Evolutionary conservation across 2,113 vertebrate species (phyloP).

Genomic region (Xiphophorus hellerii): DNA sequence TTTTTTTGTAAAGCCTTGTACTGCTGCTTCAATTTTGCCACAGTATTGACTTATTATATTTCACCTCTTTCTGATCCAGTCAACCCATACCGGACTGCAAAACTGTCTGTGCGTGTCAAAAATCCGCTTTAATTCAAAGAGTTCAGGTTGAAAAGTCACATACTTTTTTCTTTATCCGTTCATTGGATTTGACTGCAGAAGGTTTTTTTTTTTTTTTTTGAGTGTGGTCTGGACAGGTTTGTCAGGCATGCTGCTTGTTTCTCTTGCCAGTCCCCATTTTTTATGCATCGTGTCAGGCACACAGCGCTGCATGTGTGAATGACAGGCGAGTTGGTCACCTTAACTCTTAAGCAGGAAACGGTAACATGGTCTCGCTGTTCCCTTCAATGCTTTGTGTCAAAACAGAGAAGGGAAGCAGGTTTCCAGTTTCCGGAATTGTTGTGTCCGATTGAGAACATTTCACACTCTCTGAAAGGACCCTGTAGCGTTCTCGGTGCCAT

Average conservation of each 20-base stretch:
- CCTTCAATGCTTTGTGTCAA: conserved; percentile 6
- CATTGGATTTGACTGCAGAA: conserved; percentile 1
- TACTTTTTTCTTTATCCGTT: neutral
- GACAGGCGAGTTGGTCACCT: conserved; percentile 18
- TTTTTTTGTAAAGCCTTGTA: no score
- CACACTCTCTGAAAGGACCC: conserved; percentile 44
- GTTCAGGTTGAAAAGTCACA: neutral
- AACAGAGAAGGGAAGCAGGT: conserved; percentile 22
- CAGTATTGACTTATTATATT: neutral
- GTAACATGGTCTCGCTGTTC: conserved; percentile 8
- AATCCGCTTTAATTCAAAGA: neutral
- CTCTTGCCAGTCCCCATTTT: conserved; percentile 3
- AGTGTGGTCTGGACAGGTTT: conserved; percentile 10
- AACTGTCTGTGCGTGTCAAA: neutral
- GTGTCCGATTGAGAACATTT: conserved; percentile 41
- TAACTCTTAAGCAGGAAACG: conserved; percentile 15
- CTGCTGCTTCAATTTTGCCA: neutral
- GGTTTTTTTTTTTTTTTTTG: neutral
- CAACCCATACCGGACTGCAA: neutral
- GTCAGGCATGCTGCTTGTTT: conserved; percentile 8
- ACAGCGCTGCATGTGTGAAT: neutral
- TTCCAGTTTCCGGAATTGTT: conserved; percentile 22
- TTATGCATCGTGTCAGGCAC: neutral
- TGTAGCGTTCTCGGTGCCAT: conserved; percentile 8
- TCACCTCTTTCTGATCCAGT: neutral